Percentiles rank a stretch among this genome's conserved stretches.
phyloP scores from a whole-genome alignment of 1,140 invertebrate genomes.

The Ganaspis sp. region DNA sequence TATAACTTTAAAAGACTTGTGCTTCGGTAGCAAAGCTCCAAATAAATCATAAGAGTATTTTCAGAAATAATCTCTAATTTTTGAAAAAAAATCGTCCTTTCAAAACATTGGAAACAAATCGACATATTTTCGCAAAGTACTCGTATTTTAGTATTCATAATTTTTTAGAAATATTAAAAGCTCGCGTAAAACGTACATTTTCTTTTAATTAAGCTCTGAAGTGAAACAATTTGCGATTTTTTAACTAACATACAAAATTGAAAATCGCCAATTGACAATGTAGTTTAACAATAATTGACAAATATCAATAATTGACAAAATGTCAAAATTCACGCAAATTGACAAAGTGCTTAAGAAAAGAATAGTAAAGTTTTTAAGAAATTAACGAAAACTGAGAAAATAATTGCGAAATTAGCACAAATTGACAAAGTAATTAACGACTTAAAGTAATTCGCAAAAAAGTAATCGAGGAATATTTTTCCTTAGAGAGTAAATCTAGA shows the following conservation, averaged over 20 bases:
- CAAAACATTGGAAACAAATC: not conserved
- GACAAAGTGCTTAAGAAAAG: not conserved
- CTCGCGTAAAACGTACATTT: no score
- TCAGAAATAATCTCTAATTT: conserved; percentile 3
- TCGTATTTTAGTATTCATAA: conserved; percentile 1
- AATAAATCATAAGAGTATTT: not conserved
- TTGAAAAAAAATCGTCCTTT: not conserved
- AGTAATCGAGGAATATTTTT: not conserved
- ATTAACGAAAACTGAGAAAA: not conserved
- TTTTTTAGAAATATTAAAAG: not conserved
- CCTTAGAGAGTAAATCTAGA: not conserved
- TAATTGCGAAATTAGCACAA: not conserved
- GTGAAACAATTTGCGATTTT: not conserved
- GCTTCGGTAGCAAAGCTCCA: not conserved
- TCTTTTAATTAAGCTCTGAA: not conserved
- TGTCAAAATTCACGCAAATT: no score
- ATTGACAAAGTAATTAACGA: not conserved
- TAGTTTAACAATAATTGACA: no score
- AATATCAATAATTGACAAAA: no score
- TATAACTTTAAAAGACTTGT: not conserved
- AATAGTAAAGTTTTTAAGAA: not conserved
- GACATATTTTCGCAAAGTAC: not conserved
- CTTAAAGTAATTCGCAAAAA: not conserved
- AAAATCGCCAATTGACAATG: no score
- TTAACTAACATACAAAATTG: no score